Conservation (phyloP, 2,113 vertebrate genomes). For the Centropus bengalensis region DNA sequence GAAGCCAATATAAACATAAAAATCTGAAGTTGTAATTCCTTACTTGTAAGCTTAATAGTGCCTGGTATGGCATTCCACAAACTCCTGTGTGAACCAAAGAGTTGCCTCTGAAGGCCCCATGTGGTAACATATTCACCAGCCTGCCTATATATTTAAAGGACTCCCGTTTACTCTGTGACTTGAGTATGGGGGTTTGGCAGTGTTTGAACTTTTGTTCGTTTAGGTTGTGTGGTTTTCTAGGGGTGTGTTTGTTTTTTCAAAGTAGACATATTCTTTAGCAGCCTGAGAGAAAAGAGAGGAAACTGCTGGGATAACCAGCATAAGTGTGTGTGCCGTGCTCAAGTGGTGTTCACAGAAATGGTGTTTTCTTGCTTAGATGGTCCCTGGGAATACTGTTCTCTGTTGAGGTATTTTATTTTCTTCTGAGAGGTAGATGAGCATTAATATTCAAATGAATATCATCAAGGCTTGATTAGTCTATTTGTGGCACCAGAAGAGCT, state of each 20-base stretch:
- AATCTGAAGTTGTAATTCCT: background rate
- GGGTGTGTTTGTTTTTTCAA: background rate
- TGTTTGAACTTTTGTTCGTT: background rate
- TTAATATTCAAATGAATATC: background rate
- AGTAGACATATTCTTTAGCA: background rate
- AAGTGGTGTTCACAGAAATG: background rate
- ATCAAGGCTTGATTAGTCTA: conserved; percentile 8
- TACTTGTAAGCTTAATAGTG: background rate
- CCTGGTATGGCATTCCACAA: background rate
- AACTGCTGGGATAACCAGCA: background rate
- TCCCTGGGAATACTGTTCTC: background rate
- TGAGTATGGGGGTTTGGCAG: background rate
- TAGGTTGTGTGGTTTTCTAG: background rate
- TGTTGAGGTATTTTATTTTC: background rate
- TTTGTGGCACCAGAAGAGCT: background rate
- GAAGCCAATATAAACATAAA: background rate
- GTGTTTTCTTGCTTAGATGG: background rate
- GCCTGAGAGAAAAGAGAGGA: background rate
- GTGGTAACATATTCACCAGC: background rate
- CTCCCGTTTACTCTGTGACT: background rate
- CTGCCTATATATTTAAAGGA: background rate
- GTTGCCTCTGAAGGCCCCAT: fast-evolving
- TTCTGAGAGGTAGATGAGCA: background rate
- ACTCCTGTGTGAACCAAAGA: background rate
- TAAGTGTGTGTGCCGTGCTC: background rate